These are phyloP conservation scores for Phymanthus crucifer DNA, from an alignment of 92 coral and sea anemone genomes.

Conservation along the genomic window DNA sequence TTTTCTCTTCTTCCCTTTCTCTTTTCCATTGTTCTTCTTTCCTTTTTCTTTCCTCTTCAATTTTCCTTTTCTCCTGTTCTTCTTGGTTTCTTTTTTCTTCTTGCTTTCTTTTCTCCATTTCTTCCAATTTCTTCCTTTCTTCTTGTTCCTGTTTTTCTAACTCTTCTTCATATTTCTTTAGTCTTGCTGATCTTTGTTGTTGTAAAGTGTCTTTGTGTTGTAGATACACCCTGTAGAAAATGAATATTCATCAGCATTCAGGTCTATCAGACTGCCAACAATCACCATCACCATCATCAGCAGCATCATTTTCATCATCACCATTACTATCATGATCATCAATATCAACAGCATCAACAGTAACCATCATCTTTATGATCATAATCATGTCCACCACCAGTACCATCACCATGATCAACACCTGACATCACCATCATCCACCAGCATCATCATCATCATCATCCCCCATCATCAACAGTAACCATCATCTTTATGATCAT, in stretches of 20 bases:
- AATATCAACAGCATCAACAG: neutral
- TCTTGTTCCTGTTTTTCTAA: conserved; percentile 7
- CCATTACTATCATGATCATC: neutral
- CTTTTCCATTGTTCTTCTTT: conserved; percentile 2
- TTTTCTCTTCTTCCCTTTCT: conserved; percentile 27
- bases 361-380: too few relatives aligned
- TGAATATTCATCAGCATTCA: neutral
- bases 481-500: neutral
- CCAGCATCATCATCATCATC: neutral
- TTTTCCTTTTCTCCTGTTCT: conserved; percentile 36
- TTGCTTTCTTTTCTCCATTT: neutral
- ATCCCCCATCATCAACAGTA: too few relatives aligned
- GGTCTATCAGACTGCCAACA: neutral
- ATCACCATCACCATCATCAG: neutral
- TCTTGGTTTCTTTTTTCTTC: conserved; percentile 29
- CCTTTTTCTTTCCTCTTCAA: conserved; percentile 24
- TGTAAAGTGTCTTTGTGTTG: conserved; percentile 51
- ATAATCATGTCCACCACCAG: conserved; percentile 1
- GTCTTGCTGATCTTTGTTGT: conserved; percentile 35
- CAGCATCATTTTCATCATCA: neutral
- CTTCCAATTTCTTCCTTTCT: conserved; percentile 15
- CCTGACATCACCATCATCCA: too few relatives aligned
- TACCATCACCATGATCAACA: neutral
- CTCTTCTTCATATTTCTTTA: conserved; percentile 27
- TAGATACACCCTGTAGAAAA: conserved; percentile 44